Evolutionary conservation across 2,888 invertebrate genomes (phyloP).

Genomic region (Pyrrhosoma nymphula): DNA sequence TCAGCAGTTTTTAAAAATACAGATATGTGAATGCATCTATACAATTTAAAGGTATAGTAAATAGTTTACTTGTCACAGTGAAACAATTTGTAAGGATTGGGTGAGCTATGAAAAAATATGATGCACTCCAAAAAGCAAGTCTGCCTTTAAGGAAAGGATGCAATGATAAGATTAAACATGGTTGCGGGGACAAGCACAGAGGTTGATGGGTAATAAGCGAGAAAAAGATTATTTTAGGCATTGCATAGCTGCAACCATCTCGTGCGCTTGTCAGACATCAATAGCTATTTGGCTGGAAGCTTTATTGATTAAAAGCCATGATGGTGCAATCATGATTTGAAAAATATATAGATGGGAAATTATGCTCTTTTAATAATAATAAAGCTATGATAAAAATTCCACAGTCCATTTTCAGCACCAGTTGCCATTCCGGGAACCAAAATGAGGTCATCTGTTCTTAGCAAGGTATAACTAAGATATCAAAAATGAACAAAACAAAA

Average conservation of each 20-base stretch:
- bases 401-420: conserved; percentile 29
- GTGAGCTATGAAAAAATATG: conserved; percentile 59
- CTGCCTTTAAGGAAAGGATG: conserved; percentile 59
- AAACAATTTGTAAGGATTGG: not conserved
- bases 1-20: not conserved
- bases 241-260: conserved; percentile 65
- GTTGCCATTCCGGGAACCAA: conserved; percentile 31
- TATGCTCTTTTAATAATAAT: conserved; percentile 40
- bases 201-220: conserved; percentile 55
- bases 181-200: conserved; percentile 65
- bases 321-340: conserved; percentile 42
- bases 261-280: conserved; percentile 67
- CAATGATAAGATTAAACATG: conserved; percentile 61
- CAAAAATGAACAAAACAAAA: conserved; percentile 12
- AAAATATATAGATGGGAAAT: conserved; percentile 50
- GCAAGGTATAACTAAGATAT: conserved; percentile 24
- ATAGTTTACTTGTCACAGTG: not conserved
- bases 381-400: conserved; percentile 29
- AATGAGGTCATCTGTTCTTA: conserved; percentile 6
- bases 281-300: conserved; percentile 62
- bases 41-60: not conserved
- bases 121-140: conserved; percentile 66
- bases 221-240: conserved; percentile 59
- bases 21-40: not conserved
- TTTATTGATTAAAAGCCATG: conserved; percentile 58